Percentiles rank a stretch among this genome's conserved stretches.
Conservation (phyloP, 92 coral and sea anemone species). For the Paramuricea clavata region DNA sequence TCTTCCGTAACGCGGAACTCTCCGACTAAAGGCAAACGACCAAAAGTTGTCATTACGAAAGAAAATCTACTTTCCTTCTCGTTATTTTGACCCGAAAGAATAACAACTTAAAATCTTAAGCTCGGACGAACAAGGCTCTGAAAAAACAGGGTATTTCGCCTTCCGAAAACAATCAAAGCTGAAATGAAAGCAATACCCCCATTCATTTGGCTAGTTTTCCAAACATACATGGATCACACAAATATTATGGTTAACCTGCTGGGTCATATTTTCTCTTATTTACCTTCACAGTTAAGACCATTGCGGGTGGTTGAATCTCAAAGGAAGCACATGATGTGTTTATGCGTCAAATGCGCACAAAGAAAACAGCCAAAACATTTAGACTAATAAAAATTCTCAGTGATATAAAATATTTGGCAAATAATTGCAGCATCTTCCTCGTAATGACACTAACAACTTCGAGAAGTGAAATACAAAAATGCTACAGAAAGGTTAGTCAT, state of each 20-base stretch:
- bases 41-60: background rate
- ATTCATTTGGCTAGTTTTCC: conserved; percentile 59
- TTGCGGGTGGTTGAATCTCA: conserved; percentile 46
- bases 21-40: background rate
- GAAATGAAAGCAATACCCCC: conserved; percentile 51
- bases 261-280: conserved; percentile 49
- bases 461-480: background rate
- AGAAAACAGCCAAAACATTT: conserved; percentile 23
- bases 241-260: conserved; percentile 55
- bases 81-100: conserved; percentile 23
- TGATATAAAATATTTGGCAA: conserved; percentile 12
- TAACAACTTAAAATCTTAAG: conserved; percentile 34
- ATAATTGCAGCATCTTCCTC: background rate
- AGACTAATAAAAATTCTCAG: conserved; percentile 11
- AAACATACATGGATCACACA: conserved; percentile 45
- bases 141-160: conserved; percentile 29
- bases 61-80: background rate
- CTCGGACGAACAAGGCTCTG: conserved; percentile 10
- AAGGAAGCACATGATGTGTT: conserved; percentile 51
- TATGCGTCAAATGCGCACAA: conserved; percentile 33
- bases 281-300: conserved; percentile 47
- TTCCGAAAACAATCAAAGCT: conserved; percentile 51
- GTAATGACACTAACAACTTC: background rate
- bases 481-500: background rate
- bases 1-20: conserved; percentile 20